Base-by-base conservation (phyloP, 2,113 vertebrate genomes). In the Antechinus stuartii region DNA sequence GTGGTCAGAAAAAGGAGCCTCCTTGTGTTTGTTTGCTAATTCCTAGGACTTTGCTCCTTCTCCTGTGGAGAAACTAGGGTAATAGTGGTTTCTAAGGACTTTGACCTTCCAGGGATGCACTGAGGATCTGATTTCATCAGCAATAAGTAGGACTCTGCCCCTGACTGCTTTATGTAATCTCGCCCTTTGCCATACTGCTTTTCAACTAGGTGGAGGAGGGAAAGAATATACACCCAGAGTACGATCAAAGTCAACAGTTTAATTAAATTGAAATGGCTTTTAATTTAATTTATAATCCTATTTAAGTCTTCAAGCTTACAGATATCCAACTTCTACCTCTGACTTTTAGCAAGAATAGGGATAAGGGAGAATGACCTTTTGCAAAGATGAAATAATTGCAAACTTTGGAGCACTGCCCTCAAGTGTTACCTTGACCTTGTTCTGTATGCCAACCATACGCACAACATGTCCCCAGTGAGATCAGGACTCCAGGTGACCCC, bases 241-340 rank as follows among this genome's bases (percentile, higher is more conserved):
- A 42, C 16, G 6, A 23, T 30, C n/a, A 42, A 84, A 52, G 8
- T 47, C 53, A 56, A 27, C n/a, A 42, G 49, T 54, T 27, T 57
- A 54, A 92, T 94, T 61, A 92, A 92, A 89, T 56, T 8, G 91
- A 26, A 53, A 24, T 92, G 23, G 25, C 54, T 93, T 91, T 92
- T 54, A 92, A 94, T 76, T 94, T 95, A 42, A 84, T 95, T 89
- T 35, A 95, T 96, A 91, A 92, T 89, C 91, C 35, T 54, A 23
- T 53, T 89, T 92, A 95, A 49, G 49, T 91, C 93, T 91, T 91
- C 49, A 89, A 30, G 16, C 49, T 76, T 30, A 12, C 54, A 61
- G 89, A 55, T 90, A 6, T 54, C 57, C 61, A 49, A 10, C 10
- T 54, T 14, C 50, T 25, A 4, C 27, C 3, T 50, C 0, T 91